phyloP scores from a whole-genome alignment of 2,888 invertebrate species.

The Aradus depressus region DNA sequence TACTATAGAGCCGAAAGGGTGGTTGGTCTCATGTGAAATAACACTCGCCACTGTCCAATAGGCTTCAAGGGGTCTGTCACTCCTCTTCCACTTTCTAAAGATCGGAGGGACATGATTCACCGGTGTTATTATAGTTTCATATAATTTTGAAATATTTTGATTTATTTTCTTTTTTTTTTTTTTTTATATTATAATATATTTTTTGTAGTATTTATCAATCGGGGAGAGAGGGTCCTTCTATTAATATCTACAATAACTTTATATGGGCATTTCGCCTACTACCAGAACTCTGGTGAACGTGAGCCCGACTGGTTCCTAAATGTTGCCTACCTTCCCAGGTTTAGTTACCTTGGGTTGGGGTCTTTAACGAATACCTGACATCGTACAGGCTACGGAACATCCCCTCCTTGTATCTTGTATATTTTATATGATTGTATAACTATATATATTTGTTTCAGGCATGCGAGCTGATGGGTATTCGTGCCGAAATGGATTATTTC shows the following conservation, averaged over 20 bases:
- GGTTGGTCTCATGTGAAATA: no score
- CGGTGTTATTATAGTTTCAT: no score
- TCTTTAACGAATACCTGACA: no score
- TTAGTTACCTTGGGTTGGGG: no score
- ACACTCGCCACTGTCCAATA: no score
- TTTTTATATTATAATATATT: not conserved
- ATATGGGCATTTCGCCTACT: no score
- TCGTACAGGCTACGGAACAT: no score
- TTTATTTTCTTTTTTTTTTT: not conserved
- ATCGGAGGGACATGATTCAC: not conserved
- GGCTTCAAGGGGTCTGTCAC: no score
- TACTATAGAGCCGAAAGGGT: no score
- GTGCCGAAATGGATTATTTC: slow-evolving; percentile 79
- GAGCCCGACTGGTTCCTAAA: no score
- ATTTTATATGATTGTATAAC: not conserved
- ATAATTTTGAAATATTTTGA: not conserved
- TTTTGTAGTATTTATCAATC: not conserved
- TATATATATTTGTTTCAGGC: slow-evolving; percentile 46
- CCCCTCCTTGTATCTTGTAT: not conserved
- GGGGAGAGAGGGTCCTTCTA: not conserved
- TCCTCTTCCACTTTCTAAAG: no score
- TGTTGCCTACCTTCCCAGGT: not conserved
- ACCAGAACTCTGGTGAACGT: no score
- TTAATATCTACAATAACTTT: not conserved
- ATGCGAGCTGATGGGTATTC: slow-evolving; percentile 68